Percentiles rank a stretch among this genome's conserved stretches.
Conservation (phyloP, 2,113 vertebrate species). For the Coreoperca whiteheadi region DNA sequence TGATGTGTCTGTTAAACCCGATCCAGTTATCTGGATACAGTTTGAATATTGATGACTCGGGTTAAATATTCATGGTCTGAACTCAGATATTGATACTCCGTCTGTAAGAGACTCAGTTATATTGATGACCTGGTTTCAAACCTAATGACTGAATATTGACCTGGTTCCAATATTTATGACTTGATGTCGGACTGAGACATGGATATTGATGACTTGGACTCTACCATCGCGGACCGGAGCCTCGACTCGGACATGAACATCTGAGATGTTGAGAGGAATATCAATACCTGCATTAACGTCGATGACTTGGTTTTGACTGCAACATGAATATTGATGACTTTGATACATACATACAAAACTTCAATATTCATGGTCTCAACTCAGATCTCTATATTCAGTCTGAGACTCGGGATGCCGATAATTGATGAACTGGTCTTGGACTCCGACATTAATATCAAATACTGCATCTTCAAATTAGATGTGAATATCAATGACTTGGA, state of each 20-base stretch:
- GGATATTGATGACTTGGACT: background rate
- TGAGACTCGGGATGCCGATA: too few relatives aligned
- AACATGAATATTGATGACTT: too few relatives aligned
- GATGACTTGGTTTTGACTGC: too few relatives aligned
- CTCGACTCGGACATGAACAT: background rate
- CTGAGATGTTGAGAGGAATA: too few relatives aligned
- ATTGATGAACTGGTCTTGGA: too few relatives aligned
- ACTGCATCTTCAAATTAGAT: too few relatives aligned
- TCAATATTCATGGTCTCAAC: too few relatives aligned
- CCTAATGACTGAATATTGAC: background rate
- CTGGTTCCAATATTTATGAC: constrained; percentile 7
- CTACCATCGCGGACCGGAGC: background rate
- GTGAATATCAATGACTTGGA: background rate
- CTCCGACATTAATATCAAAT: too few relatives aligned
- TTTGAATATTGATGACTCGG: constrained; percentile 1
- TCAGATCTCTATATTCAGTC: too few relatives aligned
- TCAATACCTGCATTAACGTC: too few relatives aligned
- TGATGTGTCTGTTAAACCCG: background rate
- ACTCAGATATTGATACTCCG: constrained; percentile 12
- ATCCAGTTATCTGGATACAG: background rate
- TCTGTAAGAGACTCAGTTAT: background rate
- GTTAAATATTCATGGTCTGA: constrained; percentile 39
- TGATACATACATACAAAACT: too few relatives aligned
- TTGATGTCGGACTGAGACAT: background rate
- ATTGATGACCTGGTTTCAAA: constrained; percentile 7